Evolutionary conservation across 2,888 invertebrate species (phyloP).

Genomic region (Hybos culiciformis): DNA sequence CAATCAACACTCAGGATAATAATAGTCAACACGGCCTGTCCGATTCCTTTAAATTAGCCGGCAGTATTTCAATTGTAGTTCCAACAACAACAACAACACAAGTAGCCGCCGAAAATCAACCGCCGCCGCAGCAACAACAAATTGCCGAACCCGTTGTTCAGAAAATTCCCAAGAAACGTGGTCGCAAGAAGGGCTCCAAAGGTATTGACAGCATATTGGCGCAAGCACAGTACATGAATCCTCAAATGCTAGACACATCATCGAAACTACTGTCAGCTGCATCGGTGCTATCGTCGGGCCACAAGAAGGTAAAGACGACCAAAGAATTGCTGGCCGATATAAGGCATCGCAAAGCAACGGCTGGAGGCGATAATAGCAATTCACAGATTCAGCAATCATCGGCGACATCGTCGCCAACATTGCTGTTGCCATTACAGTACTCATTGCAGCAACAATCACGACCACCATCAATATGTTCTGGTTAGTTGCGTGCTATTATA

Average conservation of each 20-base stretch:
- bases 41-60: not conserved
- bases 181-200: slow-evolving; percentile 34
- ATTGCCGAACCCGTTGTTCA: not conserved
- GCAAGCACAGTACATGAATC: slow-evolving; percentile 25
- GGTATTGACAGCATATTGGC: slow-evolving; percentile 32
- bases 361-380: too few species aligned
- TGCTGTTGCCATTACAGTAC: slow-evolving; percentile 17
- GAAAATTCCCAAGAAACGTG: slow-evolving; percentile 28
- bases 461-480: slow-evolving; percentile 27
- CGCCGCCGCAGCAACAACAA: slow-evolving; percentile 8
- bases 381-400: slow-evolving; percentile 16
- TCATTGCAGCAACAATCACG: not conserved
- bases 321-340: slow-evolving; percentile 34
- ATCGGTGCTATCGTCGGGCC: slow-evolving; percentile 16
- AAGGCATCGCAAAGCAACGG: slow-evolving; percentile 31
- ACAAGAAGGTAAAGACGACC: slow-evolving; percentile 35
- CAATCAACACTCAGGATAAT: not conserved
- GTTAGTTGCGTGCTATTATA: slow-evolving; percentile 16
- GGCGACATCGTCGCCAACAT: slow-evolving; percentile 18
- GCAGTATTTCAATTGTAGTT: not conserved
- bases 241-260: slow-evolving; percentile 25
- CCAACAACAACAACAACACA: not conserved
- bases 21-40: not conserved
- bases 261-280: slow-evolving; percentile 12
- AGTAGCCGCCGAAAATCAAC: not conserved